Evolutionary conservation across 2,113 vertebrate genomes (phyloP).

Genomic region (Megaleporinus macrocephalus): DNA sequence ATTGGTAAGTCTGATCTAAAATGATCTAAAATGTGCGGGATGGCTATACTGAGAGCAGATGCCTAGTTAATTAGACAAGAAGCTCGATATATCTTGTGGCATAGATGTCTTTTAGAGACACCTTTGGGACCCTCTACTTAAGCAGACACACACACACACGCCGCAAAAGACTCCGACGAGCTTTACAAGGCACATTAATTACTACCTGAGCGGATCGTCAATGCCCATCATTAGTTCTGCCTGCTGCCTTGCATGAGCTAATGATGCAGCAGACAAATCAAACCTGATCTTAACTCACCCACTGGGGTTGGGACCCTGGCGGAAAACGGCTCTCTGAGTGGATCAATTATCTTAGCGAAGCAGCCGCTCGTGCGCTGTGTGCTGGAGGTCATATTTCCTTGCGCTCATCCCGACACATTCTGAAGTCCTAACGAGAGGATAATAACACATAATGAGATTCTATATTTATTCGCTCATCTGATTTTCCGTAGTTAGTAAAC

Average conservation of each 20-base stretch:
- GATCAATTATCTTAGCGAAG: slow-evolving; percentile 7
- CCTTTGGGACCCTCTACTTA: not conserved
- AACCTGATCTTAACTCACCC: not conserved
- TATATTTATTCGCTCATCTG: slow-evolving; percentile 19
- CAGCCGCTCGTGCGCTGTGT: not conserved
- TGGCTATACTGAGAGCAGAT: no score
- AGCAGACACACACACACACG: not conserved
- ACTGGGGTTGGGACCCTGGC: not conserved
- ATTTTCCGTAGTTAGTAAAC: slow-evolving; percentile 42
- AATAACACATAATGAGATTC: not conserved
- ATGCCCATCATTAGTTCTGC: not conserved
- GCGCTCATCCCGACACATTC: not conserved
- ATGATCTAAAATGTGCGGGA: no score
- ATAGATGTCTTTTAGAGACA: not conserved
- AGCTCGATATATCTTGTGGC: no score
- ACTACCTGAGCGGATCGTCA: not conserved
- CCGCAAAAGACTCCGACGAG: not conserved
- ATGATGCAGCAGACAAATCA: slow-evolving; percentile 1
- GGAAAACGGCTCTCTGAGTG: slow-evolving; percentile 5
- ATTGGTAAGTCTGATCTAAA: no score
- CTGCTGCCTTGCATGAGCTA: not conserved
- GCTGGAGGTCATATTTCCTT: not conserved
- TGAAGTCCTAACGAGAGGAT: not conserved
- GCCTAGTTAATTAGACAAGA: no score
- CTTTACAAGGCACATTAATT: not conserved